These are phyloP conservation scores for Marcusenius ussheri DNA, from an alignment of 2,113 vertebrate genomes.

Conservation along the genomic window DNA sequence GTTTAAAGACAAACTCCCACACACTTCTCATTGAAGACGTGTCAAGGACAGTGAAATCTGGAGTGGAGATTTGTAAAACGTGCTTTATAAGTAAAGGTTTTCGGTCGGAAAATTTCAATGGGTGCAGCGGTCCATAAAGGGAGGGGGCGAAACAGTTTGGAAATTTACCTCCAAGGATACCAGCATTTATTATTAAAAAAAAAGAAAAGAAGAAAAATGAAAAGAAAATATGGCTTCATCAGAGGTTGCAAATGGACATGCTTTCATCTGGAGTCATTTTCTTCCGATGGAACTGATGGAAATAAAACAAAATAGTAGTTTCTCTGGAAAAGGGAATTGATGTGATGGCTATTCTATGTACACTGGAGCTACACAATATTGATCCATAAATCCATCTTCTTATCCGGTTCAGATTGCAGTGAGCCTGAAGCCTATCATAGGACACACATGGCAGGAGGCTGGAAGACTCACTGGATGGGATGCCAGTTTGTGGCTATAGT, in stretches of 20 bases:
- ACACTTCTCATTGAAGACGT: constrained; percentile 1
- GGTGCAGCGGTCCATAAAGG: background rate
- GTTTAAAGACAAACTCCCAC: constrained; percentile 1
- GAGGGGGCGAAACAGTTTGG: background rate
- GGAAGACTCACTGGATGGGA: background rate
- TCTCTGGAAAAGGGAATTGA: background rate
- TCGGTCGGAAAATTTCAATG: background rate
- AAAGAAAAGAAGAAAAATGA: background rate
- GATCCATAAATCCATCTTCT: background rate
- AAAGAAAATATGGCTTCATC: background rate
- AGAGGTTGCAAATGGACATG: background rate
- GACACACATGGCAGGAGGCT: background rate
- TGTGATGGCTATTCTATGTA: background rate
- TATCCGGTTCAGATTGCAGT: background rate
- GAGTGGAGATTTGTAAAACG: constrained; percentile 7
- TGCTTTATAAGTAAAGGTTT: background rate
- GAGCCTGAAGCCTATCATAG: background rate
- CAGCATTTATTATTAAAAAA: background rate
- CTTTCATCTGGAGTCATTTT: background rate
- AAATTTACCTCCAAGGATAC: background rate
- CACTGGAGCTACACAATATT: background rate
- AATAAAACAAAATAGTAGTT: background rate
- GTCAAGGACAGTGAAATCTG: background rate
- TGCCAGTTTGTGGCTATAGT: background rate
- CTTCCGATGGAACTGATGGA: background rate